Base-by-base conservation (phyloP, 2,113 vertebrate genomes). In the Spilogale gracilis region DNA sequence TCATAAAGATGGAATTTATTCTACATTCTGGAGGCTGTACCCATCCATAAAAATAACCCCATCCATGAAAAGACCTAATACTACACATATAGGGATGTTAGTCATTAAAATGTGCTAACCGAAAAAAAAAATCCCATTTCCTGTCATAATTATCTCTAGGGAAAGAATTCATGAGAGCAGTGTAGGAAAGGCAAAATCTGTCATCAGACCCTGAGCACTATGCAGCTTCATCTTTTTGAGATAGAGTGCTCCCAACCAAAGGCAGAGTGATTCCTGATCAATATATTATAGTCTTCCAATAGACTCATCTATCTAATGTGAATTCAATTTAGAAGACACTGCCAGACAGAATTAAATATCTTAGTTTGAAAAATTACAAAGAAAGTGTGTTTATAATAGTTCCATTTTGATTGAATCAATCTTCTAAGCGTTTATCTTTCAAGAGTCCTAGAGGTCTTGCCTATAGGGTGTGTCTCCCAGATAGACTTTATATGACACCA, bases 271-370 rank as follows among this genome's bases (percentile, higher is more conserved):
- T 94, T 25, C 83, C 87, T 79, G 43, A 50, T 79, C 95, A 58
- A 73, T 89, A 50, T 54, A 88, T 80, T 92, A 74, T 52, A 74
- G 32, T 54, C 54, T 81, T 91, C 74, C 95, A 97, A 48, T 65
- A 78, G 52, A 20, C 71, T 88, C 97, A 97, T 96, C 89, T 83
- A 45, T 92, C 96, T 95, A 73, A 96, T 30, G 27, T 52, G 88
- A 89, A 97, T 96, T 97, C 88, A 96, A 94, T 97, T 97, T 96
- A 91, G 71, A 97, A 60, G 79, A 90, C 27, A 7, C 95, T 97
- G 96, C 71, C 97, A 96, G 94, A 92, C 80, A 96, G 95, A 97
- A 97, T 97, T 97, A 98, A 96, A 97, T 91, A 97, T 89, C 94
- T 95, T 96, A 82, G 58, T 61, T 96, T 98, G 97, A 97, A 97